These are phyloP conservation scores for Crocallis elinguaria DNA, from an alignment of 2,888 invertebrate species.

Conservation along the genomic window DNA sequence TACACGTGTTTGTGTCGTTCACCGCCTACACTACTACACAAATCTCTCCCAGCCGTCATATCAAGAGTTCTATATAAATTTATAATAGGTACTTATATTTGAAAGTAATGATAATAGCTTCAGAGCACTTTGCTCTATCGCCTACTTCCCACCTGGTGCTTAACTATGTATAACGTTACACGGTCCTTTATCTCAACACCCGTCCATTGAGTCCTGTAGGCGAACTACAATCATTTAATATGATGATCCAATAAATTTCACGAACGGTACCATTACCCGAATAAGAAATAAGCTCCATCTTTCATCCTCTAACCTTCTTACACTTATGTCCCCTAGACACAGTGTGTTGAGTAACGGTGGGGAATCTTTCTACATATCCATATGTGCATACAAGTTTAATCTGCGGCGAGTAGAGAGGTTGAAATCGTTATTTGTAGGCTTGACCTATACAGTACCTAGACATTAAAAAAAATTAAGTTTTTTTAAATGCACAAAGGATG, in stretches of 20 bases:
- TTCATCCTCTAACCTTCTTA: conserved; percentile 26
- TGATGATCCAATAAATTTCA: conserved; percentile 27
- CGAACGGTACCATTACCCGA: conserved; percentile 23
- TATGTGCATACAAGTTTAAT: background rate
- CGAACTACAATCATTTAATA: conserved; percentile 24
- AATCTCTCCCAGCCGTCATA: too few species aligned
- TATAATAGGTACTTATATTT: background rate
- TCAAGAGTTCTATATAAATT: background rate
- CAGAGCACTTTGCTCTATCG: background rate
- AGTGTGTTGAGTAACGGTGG: conserved; percentile 1
- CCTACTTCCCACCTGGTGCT: conserved; percentile 4
- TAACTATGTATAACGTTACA: background rate
- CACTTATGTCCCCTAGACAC: conserved; percentile 20
- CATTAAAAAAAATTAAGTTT: too few species aligned
- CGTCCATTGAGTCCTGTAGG: conserved; percentile 9
- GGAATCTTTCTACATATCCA: background rate
- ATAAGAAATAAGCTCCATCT: conserved; percentile 29
- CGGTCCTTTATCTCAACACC: background rate
- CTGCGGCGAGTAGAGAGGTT: too few species aligned
- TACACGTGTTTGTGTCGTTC: too few species aligned
- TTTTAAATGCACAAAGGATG: too few species aligned
- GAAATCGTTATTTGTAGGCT: too few species aligned
- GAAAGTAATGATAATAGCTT: background rate
- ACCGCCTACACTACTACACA: too few species aligned
- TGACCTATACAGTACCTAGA: too few species aligned